These are phyloP conservation scores for Psettodes erumei DNA, from an alignment of 2,113 vertebrate species.

Conservation along the genomic window DNA sequence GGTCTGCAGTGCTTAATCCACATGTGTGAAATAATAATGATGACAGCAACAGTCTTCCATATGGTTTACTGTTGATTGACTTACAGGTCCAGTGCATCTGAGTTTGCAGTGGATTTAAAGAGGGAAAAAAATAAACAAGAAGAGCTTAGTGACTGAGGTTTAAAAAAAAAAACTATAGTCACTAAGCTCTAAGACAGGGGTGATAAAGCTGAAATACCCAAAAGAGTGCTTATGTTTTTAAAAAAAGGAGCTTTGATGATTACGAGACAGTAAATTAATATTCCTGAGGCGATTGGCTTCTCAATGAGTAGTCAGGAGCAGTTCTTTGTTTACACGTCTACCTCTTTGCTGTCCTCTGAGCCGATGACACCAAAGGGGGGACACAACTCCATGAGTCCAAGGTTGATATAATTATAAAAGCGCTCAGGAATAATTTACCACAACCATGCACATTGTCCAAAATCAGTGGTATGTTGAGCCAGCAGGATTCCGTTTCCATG, in stretches of 20 bases:
- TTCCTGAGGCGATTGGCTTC: slow-evolving; percentile 21
- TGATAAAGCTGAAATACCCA: slow-evolving; percentile 7
- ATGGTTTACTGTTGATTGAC: slow-evolving; percentile 3
- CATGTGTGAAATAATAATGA: background rate
- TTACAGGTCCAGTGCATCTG: background rate
- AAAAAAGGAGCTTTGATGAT: slow-evolving; percentile 46
- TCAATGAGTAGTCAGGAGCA: slow-evolving; percentile 49
- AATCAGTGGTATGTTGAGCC: slow-evolving; percentile 25
- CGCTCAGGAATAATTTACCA: slow-evolving; percentile 47
- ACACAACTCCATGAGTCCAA: slow-evolving; percentile 48
- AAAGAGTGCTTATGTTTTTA: background rate
- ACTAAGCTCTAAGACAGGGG: too few relatives aligned
- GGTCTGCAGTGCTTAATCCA: background rate
- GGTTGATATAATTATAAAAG: slow-evolving; percentile 51
- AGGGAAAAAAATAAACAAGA: background rate
- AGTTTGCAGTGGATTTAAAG: slow-evolving; percentile 1
- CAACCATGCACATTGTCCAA: slow-evolving; percentile 10
- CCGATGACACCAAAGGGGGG: slow-evolving; percentile 45
- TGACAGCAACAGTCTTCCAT: slow-evolving; percentile 4
- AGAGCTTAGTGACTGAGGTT: background rate
- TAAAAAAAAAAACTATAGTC: background rate
- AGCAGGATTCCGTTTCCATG: slow-evolving; percentile 35
- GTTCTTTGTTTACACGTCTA: slow-evolving; percentile 40
- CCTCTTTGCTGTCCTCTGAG: slow-evolving; percentile 41
- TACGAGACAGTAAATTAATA: slow-evolving; percentile 50